Evolutionary conservation across 2,113 vertebrate species (phyloP).

Genomic region (Trichomycterus rosablanca): DNA sequence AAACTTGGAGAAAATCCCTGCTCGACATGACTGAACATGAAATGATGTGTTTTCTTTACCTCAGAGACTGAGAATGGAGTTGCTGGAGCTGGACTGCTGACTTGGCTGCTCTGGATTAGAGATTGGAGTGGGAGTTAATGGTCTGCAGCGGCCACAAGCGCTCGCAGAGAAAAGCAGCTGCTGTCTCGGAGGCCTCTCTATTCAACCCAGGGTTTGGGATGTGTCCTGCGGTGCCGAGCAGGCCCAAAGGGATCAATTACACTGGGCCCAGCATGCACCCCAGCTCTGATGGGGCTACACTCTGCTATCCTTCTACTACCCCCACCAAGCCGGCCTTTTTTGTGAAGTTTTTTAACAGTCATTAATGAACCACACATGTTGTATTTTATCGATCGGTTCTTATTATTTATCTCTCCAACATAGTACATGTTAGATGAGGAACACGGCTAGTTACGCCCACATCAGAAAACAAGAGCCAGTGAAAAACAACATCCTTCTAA

Average conservation of each 20-base stretch:
- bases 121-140: slow-evolving; percentile 53
- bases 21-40: no score
- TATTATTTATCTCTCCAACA: background rate
- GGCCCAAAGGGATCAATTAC: slow-evolving; percentile 74
- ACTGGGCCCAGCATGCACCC: slow-evolving; percentile 51
- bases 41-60: background rate
- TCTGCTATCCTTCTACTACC: slow-evolving; percentile 12
- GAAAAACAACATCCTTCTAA: no score
- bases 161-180: slow-evolving; percentile 59
- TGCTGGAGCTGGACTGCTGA: slow-evolving; percentile 51
- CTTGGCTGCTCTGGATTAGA: slow-evolving; percentile 48
- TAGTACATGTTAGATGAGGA: background rate
- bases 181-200: slow-evolving; percentile 59
- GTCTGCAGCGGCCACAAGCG: slow-evolving; percentile 50
- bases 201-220: slow-evolving; percentile 55
- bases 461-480: no score
- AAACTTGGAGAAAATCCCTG: no score
- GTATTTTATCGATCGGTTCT: background rate
- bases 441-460: background rate
- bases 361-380: background rate
- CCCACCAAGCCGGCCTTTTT: slow-evolving; percentile 40
- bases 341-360: background rate
- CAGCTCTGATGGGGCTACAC: slow-evolving; percentile 40
- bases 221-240: slow-evolving; percentile 45
- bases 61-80: slow-evolving; percentile 40